Conservation (phyloP, 2,888 invertebrate genomes). For the Drosophila fulvimacula region DNA sequence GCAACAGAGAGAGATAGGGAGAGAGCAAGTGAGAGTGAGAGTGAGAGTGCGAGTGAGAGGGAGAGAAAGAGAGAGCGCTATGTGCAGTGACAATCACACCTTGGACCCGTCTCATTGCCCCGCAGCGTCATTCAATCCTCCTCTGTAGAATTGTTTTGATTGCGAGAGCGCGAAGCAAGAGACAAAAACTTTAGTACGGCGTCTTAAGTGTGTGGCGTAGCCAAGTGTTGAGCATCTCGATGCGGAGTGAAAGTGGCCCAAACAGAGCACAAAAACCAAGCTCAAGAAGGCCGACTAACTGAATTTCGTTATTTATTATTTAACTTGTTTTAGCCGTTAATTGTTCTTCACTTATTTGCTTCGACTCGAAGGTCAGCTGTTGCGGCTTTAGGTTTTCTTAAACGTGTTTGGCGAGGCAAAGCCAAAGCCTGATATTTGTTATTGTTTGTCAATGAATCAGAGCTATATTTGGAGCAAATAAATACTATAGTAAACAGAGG, state of each 20-base stretch:
- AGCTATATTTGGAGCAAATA: slow-evolving; percentile 1
- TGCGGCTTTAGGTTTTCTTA: slow-evolving; percentile 30
- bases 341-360: slow-evolving; percentile 33
- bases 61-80: slow-evolving; percentile 27
- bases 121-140: slow-evolving; percentile 33
- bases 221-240: slow-evolving; percentile 21
- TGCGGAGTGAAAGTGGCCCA: slow-evolving; percentile 48
- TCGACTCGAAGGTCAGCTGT: slow-evolving; percentile 38
- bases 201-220: slow-evolving; percentile 19
- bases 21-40: slow-evolving; percentile 18
- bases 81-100: slow-evolving; percentile 42
- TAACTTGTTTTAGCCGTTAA: slow-evolving; percentile 39
- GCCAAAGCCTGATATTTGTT: slow-evolving; percentile 12
- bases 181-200: slow-evolving; percentile 10
- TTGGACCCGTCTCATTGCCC: slow-evolving; percentile 24
- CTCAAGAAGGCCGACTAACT: slow-evolving; percentile 5
- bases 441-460: slow-evolving; percentile 25
- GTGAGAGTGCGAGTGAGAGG: slow-evolving; percentile 17
- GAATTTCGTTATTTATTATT: slow-evolving; percentile 17
- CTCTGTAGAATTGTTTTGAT: slow-evolving; percentile 52
- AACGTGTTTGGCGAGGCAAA: slow-evolving; percentile 12
- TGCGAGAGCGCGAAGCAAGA: slow-evolving; percentile 47
- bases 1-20: not conserved
- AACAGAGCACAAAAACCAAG: slow-evolving; percentile 7
- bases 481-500: not conserved